A percentile compares a stretch with the other conserved stretches of the same genome.
Evolutionary conservation across 2,113 vertebrate species (phyloP).

Genomic region (Onychostruthus taczanowskii): DNA sequence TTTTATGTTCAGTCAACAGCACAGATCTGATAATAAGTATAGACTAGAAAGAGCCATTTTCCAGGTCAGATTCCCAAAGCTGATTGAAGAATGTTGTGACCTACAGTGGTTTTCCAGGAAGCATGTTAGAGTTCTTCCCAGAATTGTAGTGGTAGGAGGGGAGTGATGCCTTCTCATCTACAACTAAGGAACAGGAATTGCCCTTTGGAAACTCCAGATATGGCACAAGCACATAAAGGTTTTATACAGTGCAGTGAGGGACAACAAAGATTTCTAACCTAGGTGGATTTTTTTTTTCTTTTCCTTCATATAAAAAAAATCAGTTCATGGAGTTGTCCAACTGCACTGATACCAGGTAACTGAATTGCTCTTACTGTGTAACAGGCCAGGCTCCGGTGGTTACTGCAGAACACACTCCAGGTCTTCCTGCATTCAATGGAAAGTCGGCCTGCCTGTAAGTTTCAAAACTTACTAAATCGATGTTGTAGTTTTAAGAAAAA

Average conservation of each 20-base stretch:
- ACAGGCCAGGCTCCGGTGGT: rapidly evolving
- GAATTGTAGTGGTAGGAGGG: background rate
- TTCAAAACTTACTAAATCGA: background rate
- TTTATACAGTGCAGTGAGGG: rapidly evolving
- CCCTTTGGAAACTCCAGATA: background rate
- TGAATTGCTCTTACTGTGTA: rapidly evolving
- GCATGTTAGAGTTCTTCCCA: background rate
- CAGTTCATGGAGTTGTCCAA: rapidly evolving
- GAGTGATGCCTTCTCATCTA: background rate
- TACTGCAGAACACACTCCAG: background rate
- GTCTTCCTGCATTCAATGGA: background rate
- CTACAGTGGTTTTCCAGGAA: background rate
- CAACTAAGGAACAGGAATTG: rapidly evolving
- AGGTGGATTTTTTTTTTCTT: background rate
- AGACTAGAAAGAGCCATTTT: background rate
- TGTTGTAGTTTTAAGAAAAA: background rate
- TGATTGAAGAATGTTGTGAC: background rate
- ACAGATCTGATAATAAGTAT: background rate
- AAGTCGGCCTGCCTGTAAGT: too few relatives aligned
- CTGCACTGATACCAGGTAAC: rapidly evolving
- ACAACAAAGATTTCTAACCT: background rate
- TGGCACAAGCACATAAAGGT: background rate
- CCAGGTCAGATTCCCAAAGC: background rate
- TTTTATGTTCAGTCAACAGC: rapidly evolving
- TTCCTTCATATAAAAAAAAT: background rate